phyloP scores from a whole-genome alignment of 1,140 invertebrate species.

The Paraescarpia echinospica region DNA sequence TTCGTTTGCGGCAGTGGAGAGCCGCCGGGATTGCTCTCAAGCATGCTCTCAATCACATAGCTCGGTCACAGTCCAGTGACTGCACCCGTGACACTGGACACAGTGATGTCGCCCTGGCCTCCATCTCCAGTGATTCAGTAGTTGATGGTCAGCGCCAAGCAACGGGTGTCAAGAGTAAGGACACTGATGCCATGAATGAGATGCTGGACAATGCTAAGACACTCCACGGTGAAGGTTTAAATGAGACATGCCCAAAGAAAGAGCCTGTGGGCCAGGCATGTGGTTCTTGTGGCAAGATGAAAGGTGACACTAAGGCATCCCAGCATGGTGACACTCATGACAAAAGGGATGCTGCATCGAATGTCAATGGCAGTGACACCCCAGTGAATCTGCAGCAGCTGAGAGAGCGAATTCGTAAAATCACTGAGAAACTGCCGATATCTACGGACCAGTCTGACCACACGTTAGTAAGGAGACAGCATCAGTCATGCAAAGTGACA shows the following conservation, averaged over 20 bases:
- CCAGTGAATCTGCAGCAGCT: neutral
- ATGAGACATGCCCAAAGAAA: neutral
- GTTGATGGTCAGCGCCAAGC: neutral
- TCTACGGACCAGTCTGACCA: neutral
- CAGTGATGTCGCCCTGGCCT: neutral
- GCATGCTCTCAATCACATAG: neutral
- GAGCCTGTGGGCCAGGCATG: neutral
- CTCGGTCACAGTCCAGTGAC: neutral
- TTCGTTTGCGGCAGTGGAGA: neutral
- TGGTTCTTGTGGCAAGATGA: neutral
- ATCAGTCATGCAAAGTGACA: neutral
- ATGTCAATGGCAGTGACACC: neutral
- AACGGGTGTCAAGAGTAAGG: neutral
- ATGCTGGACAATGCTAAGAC: neutral
- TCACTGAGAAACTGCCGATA: neutral
- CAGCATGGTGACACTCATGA: neutral
- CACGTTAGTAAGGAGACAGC: neutral
- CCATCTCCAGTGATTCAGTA: neutral
- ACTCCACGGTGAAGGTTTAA: neutral
- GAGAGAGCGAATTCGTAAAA: neutral
- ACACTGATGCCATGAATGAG: neutral
- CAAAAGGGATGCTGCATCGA: neutral
- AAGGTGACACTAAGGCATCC: neutral
- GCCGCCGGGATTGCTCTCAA: neutral
- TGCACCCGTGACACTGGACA: neutral